Base-by-base conservation (phyloP, 2,888 invertebrate genomes). In the Rhyacophila evoluta region DNA sequence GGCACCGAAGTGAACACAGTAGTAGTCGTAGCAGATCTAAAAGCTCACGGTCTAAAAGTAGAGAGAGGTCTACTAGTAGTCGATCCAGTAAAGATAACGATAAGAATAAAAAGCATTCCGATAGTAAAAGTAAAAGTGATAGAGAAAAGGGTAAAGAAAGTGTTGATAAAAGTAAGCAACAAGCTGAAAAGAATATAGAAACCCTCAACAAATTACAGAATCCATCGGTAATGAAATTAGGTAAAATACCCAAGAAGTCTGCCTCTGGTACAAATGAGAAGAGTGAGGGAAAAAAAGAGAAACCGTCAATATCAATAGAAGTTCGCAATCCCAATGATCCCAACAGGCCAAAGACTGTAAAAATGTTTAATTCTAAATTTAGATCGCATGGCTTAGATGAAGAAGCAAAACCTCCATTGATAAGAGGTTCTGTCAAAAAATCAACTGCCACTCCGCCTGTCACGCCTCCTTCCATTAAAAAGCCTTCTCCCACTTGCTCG, bases 361-460 rank as follows among this genome's bases (percentile, higher is more conserved):
- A 97, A 91, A 95, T 95, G 12, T 96, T 94, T 86, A 94, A 96
- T 87, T 95, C 96, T 0, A 97, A 96, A 88, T 97, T 97, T 89
- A 92, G 98, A 83, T 96, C 96, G 72, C 97, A 97, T 84, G 97
- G 97, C 38, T 87, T 97, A 75, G 95, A 95, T 85, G 97, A 97
- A 86, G 96, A 95, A 88, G 92, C 93, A 0, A 95, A 95, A 84
- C 95, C 95, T n/a, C 95, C 97, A 11, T 94, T 95, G 1, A 94
- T 95, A 1, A 90, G 95, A 77, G 92, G 92, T 73, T 89, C 92
- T 0, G 86, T 92, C 1, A 92, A 94, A 84, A 93, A 92, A 85
- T 91, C 92, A 82, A 83, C 86, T 4, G 83, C 86, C 4, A 86
- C 91, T 0, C 89, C 91, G 28, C 86, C 89, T 36, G 15, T 81